Conservation (phyloP, 1,140 invertebrate species). For the Pantala flavescens region DNA sequence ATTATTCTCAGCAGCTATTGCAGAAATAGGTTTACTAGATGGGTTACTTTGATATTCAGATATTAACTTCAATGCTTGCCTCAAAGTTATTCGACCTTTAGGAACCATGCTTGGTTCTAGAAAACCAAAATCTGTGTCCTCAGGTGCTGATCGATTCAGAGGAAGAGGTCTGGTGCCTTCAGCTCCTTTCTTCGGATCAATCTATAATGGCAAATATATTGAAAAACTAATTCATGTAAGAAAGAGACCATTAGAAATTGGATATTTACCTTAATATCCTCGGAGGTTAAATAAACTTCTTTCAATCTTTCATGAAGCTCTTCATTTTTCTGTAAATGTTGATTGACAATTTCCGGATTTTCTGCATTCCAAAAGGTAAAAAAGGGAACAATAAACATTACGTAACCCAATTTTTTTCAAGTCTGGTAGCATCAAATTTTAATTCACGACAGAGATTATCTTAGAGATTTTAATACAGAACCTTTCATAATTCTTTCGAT, state of each 20-base stretch:
- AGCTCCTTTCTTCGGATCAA: conserved; percentile 20
- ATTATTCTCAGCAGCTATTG: conserved; percentile 55
- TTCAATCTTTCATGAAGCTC: conserved; percentile 48
- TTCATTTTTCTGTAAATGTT: conserved; percentile 45
- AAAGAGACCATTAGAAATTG: conserved; percentile 18
- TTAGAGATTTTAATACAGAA: conserved; percentile 12
- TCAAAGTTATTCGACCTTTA: conserved; percentile 33
- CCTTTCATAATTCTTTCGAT: conserved; percentile 25
- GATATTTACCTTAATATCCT: conserved; percentile 34
- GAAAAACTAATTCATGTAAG: conserved; percentile 14
- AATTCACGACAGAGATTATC: too few relatives aligned
- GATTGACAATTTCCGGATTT: conserved; percentile 46
- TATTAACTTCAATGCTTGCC: conserved; percentile 44
- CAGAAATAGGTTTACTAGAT: conserved; percentile 38
- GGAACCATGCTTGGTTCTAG: conserved; percentile 29
- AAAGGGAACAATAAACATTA: not conserved
- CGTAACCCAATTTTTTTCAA: not conserved
- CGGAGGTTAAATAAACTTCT: conserved; percentile 55
- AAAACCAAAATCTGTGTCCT: conserved; percentile 33
- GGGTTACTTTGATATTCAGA: conserved; percentile 48
- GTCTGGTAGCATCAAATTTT: not conserved
- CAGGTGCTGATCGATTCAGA: conserved; percentile 29
- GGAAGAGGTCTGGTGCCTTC: conserved; percentile 35
- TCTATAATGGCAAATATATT: conserved; percentile 13
- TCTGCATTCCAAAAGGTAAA: conserved; percentile 30